Evolutionary conservation across 2,888 invertebrate species (phyloP).

Genomic region (Phortica okadai): DNA sequence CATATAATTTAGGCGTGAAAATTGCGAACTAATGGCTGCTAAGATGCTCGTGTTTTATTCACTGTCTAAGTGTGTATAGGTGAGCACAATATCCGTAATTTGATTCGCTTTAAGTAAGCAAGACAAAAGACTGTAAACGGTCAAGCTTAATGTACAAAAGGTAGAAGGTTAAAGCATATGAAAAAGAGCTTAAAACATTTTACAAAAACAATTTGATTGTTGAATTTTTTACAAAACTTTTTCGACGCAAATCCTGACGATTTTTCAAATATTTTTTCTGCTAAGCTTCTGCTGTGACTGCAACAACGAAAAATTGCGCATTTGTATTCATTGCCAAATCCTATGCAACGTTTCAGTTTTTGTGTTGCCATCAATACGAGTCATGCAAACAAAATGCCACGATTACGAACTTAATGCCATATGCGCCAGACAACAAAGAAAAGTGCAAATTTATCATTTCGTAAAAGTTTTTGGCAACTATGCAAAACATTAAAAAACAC

Average conservation of each 20-base stretch:
- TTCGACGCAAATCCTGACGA: background rate
- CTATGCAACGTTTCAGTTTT: background rate
- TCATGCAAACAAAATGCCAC: slow-evolving; percentile 4
- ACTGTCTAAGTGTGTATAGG: background rate
- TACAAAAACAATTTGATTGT: background rate
- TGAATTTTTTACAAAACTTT: background rate
- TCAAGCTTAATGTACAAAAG: background rate
- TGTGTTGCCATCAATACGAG: slow-evolving; percentile 5
- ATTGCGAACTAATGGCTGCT: slow-evolving; percentile 60
- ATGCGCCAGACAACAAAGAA: slow-evolving; percentile 63
- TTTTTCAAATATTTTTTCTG: slow-evolving; percentile 11
- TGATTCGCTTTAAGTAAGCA: background rate
- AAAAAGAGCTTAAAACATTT: background rate
- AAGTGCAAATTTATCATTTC: slow-evolving; percentile 61
- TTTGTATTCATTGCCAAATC: slow-evolving; percentile 22
- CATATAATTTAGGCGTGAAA: slow-evolving; percentile 56
- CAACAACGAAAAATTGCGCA: background rate
- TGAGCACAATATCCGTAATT: background rate
- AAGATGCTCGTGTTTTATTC: background rate
- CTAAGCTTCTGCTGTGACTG: background rate
- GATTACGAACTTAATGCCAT: slow-evolving; percentile 49
- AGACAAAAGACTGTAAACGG: background rate
- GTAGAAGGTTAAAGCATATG: background rate
- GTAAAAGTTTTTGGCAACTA: slow-evolving; percentile 40
- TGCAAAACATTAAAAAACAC: background rate